Evolutionary conservation across 1,140 invertebrate genomes (phyloP), one percentile per base, ranked within the genome.

Genomic region (Drosophila parvula): DNA sequence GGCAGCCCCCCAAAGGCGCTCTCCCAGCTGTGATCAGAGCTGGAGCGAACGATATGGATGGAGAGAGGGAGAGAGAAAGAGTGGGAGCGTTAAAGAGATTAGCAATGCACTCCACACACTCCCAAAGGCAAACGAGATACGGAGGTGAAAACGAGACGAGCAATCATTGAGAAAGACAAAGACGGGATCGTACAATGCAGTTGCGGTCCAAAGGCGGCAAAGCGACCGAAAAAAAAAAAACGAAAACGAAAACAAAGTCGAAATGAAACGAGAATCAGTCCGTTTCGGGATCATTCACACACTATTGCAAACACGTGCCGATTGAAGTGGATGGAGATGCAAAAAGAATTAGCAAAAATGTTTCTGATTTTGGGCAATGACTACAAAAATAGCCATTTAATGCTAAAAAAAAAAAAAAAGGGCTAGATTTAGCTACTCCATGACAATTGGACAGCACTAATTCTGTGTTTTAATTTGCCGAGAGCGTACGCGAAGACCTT

Each of bases 141-240:
- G 55, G 5, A 30, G 57, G 61, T 16, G 56, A n/a, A 60, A 64
- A 60, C 40, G 61, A 43, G 61, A 64, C 18, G 14, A 36, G 40
- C 38, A 30, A 64, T 61, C 61, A 64, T 60, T 61, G 57, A 64
- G 61, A 64, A 64, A 64, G 61, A 64, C 61, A 64, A 64, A 64
- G 61, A 64, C 38, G 61, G 61, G 38, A 61, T 61, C 56, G 61
- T 43, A 43, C 27, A 63, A 30, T 64, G 61, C 61, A 64, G 28
- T 63, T 14, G 28, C 28, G n/a, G 28, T 27, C 61, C 18, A 34
- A 64, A 64, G 59, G 41, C 61, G 57, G 56, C 38, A 64, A 61
- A 61, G 56, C n/a, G n/a, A n/a, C n/a, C n/a, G n/a, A n/a, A n/a
- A n/a, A n/a, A n/a, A n/a, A n/a, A n/a, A 61, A 61, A 41, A 28